Percentiles rank a stretch among this genome's conserved stretches.
phyloP scores from a whole-genome alignment of 2,797 vertebrate genomes.

The Podargus strigoides region DNA sequence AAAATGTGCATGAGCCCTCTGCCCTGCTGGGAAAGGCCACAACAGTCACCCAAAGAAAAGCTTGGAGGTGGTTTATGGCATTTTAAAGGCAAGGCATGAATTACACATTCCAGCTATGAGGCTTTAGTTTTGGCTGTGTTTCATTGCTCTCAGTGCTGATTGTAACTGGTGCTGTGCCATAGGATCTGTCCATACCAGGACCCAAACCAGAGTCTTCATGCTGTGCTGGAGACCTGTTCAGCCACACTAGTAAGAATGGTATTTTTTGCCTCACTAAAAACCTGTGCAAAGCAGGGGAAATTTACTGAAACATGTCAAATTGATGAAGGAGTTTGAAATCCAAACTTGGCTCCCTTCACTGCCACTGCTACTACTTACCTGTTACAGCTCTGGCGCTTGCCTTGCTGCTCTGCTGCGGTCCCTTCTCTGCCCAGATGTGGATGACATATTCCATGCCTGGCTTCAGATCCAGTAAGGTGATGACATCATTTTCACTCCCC shows the following conservation, averaged over 20 bases:
- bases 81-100: background rate
- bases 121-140: background rate
- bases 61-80: background rate
- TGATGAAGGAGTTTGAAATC: background rate
- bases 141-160: background rate
- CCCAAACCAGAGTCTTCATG: background rate
- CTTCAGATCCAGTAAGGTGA: slow-evolving; percentile 71
- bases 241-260: background rate
- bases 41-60: background rate
- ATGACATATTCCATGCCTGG: slow-evolving; percentile 77
- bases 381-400: slow-evolving; percentile 74
- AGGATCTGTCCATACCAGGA: background rate
- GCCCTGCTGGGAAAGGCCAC: background rate
- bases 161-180: background rate
- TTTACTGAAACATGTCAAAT: background rate
- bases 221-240: background rate
- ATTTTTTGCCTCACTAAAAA: background rate
- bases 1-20: background rate
- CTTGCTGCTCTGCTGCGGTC: slow-evolving; percentile 73
- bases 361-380: slow-evolving; percentile 59
- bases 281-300: background rate
- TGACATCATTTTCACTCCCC: slow-evolving; percentile 58
- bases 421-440: slow-evolving; percentile 78
- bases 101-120: background rate
- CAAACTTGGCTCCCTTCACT: background rate